Base-by-base conservation (phyloP, 2,888 invertebrate species). In the Chrysomela aeneicollis region DNA sequence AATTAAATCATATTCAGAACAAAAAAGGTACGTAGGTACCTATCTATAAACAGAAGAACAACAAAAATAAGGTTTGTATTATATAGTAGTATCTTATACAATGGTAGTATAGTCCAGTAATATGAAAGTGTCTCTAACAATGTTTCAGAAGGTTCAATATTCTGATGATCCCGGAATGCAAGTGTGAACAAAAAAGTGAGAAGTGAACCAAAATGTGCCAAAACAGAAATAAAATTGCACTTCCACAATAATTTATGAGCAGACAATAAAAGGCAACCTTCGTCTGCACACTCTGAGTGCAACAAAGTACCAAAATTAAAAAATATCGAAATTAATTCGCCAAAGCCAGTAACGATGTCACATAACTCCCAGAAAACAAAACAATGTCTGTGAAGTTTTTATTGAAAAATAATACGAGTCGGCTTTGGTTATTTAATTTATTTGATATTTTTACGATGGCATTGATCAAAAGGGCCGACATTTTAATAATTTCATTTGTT, bases 381-480 rank as follows among this genome's bases (percentile, higher is more conserved):
- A 63, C 64, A 61, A 67, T 50, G 64, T 57, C 53, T 57, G 52
- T 30, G 52, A 47, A 52, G 54, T 70, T 71, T 73, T 74, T 71
- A 73, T 74, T 71, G 74, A 70, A 73, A 74, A 73, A 73, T 74
- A 74, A 73, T 71, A 71, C 72, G 63, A 21, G 30, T 22, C 26
- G 63, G 52, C 5, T 30, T 49, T n/a, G 47, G 46, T n/a, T 8
- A 26, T 55, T 73, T 74, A 74, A 77, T 76, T 75, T 74, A 76
- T 74, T 71, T 70, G 68, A 72, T 76, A 75, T 77, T 76, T 77
- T 77, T 72, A 77, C 75, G 77, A 77, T 75, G 59, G 59, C 69
- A 70, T 69, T 72, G 74, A 75, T 77, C 76, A 77, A 77, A 77
- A 69, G 70, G 66, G 65, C 76, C 77, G 77, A 73, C 75, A 74